phyloP scores from a whole-genome alignment of 1,140 invertebrate genomes.

The Caenorhabditis brenneri region DNA sequence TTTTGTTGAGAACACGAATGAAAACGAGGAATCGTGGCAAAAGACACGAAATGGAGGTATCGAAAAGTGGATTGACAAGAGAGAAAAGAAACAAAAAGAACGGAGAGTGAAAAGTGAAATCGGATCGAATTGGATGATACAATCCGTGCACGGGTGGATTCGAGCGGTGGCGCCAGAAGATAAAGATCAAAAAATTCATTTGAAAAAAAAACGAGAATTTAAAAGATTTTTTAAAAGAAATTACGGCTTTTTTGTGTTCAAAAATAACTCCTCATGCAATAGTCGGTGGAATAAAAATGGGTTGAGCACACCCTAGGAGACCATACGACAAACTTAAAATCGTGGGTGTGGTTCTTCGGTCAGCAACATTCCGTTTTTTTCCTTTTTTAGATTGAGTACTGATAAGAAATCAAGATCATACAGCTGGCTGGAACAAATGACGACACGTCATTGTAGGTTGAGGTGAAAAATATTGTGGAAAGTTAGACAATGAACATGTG shows the following conservation, averaged over 20 bases:
- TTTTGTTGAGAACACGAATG: neutral
- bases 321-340: neutral
- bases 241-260: no score
- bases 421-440: neutral
- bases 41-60: neutral
- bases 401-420: conserved; percentile 12
- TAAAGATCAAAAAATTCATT: neutral
- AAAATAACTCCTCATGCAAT: no score
- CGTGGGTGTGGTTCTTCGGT: neutral
- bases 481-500: neutral
- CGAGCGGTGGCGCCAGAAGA: neutral
- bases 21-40: neutral
- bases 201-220: neutral
- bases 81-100: neutral
- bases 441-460: neutral
- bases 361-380: neutral
- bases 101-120: conserved; percentile 13
- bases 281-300: no score
- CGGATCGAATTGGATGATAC: neutral
- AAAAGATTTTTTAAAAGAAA: neutral
- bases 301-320: no score
- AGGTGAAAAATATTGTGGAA: neutral
- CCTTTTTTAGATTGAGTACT: neutral
- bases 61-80: neutral
- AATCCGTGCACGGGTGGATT: neutral